These are phyloP conservation scores for Zeus faber DNA, from an alignment of 2,113 vertebrate species.

Conservation along the genomic window DNA sequence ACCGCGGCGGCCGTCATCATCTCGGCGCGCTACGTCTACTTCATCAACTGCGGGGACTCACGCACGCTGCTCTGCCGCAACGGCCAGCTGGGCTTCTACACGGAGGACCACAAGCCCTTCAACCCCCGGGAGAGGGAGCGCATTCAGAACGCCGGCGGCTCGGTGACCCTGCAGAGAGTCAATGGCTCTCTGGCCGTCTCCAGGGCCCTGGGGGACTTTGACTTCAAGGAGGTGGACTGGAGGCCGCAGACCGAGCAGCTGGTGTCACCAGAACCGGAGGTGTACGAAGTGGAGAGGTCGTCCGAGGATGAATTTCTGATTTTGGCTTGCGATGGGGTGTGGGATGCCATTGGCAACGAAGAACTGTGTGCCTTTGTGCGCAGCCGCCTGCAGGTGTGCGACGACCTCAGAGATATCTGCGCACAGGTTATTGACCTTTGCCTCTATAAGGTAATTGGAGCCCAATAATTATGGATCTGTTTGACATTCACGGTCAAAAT, in stretches of 20 bases:
- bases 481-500: too few relatives aligned
- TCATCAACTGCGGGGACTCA: slow-evolving; percentile 82
- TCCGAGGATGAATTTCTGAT: slow-evolving; percentile 78
- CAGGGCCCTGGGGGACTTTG: slow-evolving; percentile 79
- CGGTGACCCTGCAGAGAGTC: slow-evolving; percentile 73
- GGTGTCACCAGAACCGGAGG: slow-evolving; percentile 81
- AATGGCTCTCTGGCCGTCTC: slow-evolving; percentile 83
- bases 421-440: slow-evolving; percentile 78
- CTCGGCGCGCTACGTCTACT: slow-evolving; percentile 74
- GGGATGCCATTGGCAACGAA: slow-evolving; percentile 78
- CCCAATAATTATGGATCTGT: too few relatives aligned
- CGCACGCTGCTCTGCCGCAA: slow-evolving; percentile 76
- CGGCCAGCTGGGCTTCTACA: slow-evolving; percentile 75
- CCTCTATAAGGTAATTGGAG: slow-evolving; percentile 81
- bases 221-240: slow-evolving; percentile 78
- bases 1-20: slow-evolving; percentile 73
- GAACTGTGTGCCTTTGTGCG: slow-evolving; percentile 75
- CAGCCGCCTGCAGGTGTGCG: slow-evolving; percentile 72
- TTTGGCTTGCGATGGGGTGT: slow-evolving; percentile 81
- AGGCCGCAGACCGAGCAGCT: slow-evolving; percentile 79
- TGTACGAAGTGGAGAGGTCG: slow-evolving; percentile 71
- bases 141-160: slow-evolving; percentile 81
- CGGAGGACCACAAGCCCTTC: slow-evolving; percentile 81
- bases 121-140: slow-evolving; percentile 78
- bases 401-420: slow-evolving; percentile 78